These are phyloP conservation scores for Rhynchotus rufescens DNA, from an alignment of 2,797 vertebrate genomes.

Conservation along the genomic window DNA sequence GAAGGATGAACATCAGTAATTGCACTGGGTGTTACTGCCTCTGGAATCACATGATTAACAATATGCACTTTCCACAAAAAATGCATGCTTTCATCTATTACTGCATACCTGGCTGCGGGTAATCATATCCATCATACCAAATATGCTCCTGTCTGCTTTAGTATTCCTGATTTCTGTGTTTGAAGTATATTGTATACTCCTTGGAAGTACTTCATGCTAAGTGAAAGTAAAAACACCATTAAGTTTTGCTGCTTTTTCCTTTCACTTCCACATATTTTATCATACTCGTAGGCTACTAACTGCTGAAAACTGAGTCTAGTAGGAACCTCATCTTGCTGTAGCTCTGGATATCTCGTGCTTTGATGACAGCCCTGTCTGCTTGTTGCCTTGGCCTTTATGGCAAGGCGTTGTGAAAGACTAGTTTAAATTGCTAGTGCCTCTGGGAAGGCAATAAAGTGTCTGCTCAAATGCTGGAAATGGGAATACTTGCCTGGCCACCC, in stretches of 20 bases:
- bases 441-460: not conserved
- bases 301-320: not conserved
- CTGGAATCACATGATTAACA: not conserved
- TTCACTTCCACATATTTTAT: not conserved
- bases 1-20: not conserved
- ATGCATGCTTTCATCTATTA: not conserved
- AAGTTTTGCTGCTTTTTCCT: not conserved
- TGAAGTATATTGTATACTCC: not conserved
- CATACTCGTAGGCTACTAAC: not conserved
- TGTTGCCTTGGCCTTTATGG: not conserved
- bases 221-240: not conserved
- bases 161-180: not conserved
- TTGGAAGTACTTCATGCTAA: not conserved
- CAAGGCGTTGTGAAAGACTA: not conserved
- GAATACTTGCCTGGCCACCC: not conserved
- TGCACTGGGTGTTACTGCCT: not conserved
- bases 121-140: not conserved
- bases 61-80: accelerated
- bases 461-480: not conserved
- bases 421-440: not conserved
- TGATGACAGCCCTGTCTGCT: not conserved
- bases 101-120: not conserved
- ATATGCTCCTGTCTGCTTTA: not conserved
- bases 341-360: not conserved
- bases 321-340: not conserved